Evolutionary conservation across 2,888 invertebrate genomes (phyloP).

Genomic region (Agriopis marginaria): DNA sequence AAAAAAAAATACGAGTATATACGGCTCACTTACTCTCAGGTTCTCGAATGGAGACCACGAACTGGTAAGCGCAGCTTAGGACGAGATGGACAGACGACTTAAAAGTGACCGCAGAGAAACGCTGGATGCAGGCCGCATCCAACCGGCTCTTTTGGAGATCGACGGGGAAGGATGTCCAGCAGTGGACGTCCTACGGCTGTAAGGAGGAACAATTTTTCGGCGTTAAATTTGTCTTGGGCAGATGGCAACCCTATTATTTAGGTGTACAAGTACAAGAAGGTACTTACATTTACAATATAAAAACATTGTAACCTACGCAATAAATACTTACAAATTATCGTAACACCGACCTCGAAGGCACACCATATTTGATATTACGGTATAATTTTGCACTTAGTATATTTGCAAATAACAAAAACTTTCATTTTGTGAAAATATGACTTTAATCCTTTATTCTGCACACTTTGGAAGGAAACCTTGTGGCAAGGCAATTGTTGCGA

Average conservation of each 20-base stretch:
- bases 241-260: slow-evolving; percentile 10
- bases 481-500: not conserved
- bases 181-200: no score
- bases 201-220: no score
- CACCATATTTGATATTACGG: slow-evolving; percentile 44
- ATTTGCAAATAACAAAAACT: slow-evolving; percentile 30
- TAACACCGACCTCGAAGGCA: slow-evolving; percentile 39
- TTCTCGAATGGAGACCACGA: no score
- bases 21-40: no score
- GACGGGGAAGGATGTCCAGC: no score
- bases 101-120: no score
- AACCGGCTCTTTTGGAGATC: no score
- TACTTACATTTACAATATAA: slow-evolving; percentile 37
- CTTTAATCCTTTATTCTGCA: not conserved
- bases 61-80: no score
- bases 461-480: not conserved
- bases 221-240: not conserved
- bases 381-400: slow-evolving; percentile 33
- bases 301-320: slow-evolving; percentile 46
- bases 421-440: slow-evolving; percentile 25
- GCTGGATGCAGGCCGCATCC: no score
- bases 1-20: no score
- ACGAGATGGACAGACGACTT: no score
- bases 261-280: slow-evolving; percentile 6
- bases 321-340: slow-evolving; percentile 45